Base-by-base conservation (phyloP, 2,797 vertebrate genomes). In the Coracias cyanogaster region DNA sequence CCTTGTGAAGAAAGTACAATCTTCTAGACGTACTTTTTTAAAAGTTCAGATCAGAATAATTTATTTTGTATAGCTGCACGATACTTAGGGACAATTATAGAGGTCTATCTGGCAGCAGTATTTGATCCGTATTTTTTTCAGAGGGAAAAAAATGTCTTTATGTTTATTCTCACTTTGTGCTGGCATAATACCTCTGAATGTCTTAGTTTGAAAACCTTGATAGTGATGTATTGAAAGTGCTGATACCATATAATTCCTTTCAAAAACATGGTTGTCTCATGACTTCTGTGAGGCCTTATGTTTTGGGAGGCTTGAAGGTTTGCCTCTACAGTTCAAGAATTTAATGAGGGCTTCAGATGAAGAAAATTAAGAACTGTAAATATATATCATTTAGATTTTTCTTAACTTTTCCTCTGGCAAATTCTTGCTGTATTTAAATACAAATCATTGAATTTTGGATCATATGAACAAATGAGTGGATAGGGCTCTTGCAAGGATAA, bases 141-240 rank as follows among this genome's bases (percentile, higher is more conserved):
- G 3, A 15, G 17, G 8, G 15, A 0, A 4, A 17, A 18, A 6
- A 20, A 6, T 20, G 2, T 11, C 10, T 19, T 61, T 20, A 12
- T 28, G 33, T 62, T 71, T 80, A 33, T 65, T 82, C 17, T 48
- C 72, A 37, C 13, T 83, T 84, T 72, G 20, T 61, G 5, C 62
- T 81, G 16, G 2, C 43, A 2, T 48, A 76, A 54, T 79, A 45
- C 5, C 21, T 83, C 72, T 69, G 37, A 65, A 87, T 15, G 11
- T 41, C 33, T 86, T 80, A 29, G 14, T 55, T 35, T 83, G n/a
- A 74, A 93, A 88, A 54, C 33, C 12, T 26, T 71, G 15, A 22
- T 26, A 57, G 18, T 25, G 52, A 18, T 61, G 11, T 46, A 18
- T 60, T 91, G 29, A 16, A 79, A 60, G 16, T 71, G 15, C 31